Evolutionary conservation across 2,113 vertebrate species (phyloP), one percentile per base, ranked within the genome.

Genomic region (Seriola dumerili): DNA sequence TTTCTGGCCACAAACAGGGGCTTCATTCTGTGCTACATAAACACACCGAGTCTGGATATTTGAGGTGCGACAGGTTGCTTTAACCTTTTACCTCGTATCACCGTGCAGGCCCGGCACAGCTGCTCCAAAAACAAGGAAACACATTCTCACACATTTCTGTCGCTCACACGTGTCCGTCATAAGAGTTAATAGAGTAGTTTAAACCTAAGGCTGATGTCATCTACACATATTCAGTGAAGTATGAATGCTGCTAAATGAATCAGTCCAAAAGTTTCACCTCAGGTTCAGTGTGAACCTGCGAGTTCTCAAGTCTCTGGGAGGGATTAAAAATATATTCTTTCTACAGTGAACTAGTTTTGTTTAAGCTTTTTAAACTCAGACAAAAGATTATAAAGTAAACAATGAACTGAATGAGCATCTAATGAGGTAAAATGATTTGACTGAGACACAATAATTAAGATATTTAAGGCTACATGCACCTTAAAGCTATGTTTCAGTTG

Each of bases 1-100:
- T 88, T 91, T 73, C 80, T 89, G 86, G 50, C 76, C 83, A 88
- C 84, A 83, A 70, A 88, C 76, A 76, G 19, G 64, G 69, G 76
- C 76, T 92, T 92, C 79, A 77, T 74, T 85, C 87, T 85, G 77
- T 52, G 61, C 46, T 63, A 46, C 50, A 16, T 59, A 83, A 89
- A 91, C 61, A 89, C 64, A 52, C 16, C 17, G n/a, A 44, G 77
- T 90, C 67, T 78, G 67, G 71, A 69, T 57, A 40, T 79, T 81
- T 66, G 67, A 86, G 82, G 78, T 86, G 79, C 83, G 76, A 75
- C 83, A 87, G 84, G 89, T 88, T 74, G 76, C 68, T 87, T 70
- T 81, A 72, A 87, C 84, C 76, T 91, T 85, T 80, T 3, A 32
- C 54, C 64, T 40, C 23, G 7, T 59, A 19, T 63, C 59, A 59